Evolutionary conservation across 2,888 invertebrate species (phyloP), one percentile per base, ranked within the genome.

Genomic region (Ennomos quercinarius): DNA sequence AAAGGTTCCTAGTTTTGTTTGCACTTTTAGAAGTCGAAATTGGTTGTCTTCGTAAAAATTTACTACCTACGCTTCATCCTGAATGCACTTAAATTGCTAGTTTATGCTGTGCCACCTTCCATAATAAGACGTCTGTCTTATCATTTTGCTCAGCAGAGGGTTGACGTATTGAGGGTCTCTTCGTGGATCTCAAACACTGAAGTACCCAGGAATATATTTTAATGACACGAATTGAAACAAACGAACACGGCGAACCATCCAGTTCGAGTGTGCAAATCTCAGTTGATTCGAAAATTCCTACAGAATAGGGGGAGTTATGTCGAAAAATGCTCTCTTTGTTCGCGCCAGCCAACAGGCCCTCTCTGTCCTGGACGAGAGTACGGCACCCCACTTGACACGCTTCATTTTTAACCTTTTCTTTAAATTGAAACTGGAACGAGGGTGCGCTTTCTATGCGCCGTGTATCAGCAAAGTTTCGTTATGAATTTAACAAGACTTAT

Each of bases 381-480:
- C 81, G 77, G 81, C 86, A 86, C 84, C 86, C 84, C 86, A 86
- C 89, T 89, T 89, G 89, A 90, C 89, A 89, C 84, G 86, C 80
- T 90, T 88, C 84, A 86, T 87, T 89, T 68, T 87, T 89, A 87
- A 84, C 87, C 87, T 86, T 86, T 84, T 80, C 84, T 81, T 87
- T 79, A 84, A 89, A 86, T 86, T 84, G 83, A 84, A 87, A 86
- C 83, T 81, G 80, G 83, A 83, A 72, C 83, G 78, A 81, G 81
- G 80, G 78, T 76, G 76, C 68, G 60, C 60, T 61, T 61, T 61
- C 76, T 78, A 74, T 78, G 77, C 76, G 75, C 73, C 74, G 74
- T 76, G 74, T 81, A 84, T 83, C 81, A 81, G 70, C 68, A 66
- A 63, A 76, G 75, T 76, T 51, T 79, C 78, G 76, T 83, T 80